These are phyloP conservation scores for Anser brachyrhynchus DNA, from an alignment of 2,113 vertebrate genomes.

Conservation along the genomic window DNA sequence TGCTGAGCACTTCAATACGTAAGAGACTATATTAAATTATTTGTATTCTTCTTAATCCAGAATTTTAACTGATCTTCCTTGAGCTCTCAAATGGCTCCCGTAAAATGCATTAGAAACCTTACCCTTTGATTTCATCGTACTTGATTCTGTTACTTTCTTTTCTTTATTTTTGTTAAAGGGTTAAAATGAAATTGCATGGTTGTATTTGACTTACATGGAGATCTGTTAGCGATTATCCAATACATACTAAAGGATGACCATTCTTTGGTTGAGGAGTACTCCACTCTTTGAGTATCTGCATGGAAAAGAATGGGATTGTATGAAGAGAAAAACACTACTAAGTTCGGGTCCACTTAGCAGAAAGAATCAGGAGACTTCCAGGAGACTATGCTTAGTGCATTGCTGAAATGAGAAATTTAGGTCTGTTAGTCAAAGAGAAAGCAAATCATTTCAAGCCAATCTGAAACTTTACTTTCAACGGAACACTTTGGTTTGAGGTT, in stretches of 20 bases:
- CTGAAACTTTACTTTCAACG: background rate
- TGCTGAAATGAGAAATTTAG: background rate
- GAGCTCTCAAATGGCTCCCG: background rate
- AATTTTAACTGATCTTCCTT: background rate
- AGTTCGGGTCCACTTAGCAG: background rate
- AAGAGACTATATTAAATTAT: conserved; percentile 60
- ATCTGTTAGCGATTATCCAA: background rate
- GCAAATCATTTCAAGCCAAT: background rate
- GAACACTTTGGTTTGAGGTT: background rate
- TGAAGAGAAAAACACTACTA: background rate
- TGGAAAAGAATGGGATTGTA: background rate
- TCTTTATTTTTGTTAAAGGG: background rate
- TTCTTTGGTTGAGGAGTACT: background rate
- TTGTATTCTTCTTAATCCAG: background rate
- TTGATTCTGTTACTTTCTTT: background rate
- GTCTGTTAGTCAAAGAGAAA: background rate
- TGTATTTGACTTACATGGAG: background rate
- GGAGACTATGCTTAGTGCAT: background rate
- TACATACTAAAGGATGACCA: background rate
- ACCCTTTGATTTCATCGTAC: background rate
- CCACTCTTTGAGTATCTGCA: background rate
- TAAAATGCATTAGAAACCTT: background rate
- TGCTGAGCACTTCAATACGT: conserved; percentile 87
- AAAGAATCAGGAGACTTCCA: background rate
- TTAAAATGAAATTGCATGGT: background rate